phyloP scores from a whole-genome alignment of 2,113 vertebrate genomes.

The Anoura caudifer region DNA sequence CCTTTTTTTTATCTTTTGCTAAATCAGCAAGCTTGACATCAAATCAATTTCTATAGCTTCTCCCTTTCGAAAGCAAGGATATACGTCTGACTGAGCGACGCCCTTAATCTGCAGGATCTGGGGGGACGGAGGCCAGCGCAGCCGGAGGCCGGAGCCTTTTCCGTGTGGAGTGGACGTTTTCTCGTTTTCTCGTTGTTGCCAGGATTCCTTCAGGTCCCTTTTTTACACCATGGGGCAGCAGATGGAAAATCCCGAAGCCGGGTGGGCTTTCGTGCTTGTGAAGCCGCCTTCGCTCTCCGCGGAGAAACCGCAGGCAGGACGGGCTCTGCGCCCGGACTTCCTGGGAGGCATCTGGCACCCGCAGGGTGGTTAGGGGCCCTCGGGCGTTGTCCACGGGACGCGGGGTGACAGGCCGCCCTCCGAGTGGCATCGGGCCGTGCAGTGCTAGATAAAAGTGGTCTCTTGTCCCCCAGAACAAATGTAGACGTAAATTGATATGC shows the following conservation, averaged over 20 bases:
- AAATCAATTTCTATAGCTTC: slow-evolving; percentile 65
- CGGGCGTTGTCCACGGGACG: not conserved
- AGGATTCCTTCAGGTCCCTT: not conserved
- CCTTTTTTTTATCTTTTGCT: slow-evolving; percentile 60
- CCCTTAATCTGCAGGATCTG: not conserved
- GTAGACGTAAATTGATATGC: accelerated
- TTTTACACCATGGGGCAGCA: not conserved
- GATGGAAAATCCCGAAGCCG: not conserved
- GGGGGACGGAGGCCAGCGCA: not conserved
- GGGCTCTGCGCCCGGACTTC: not conserved
- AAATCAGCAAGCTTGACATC: slow-evolving; percentile 64
- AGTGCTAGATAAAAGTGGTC: not conserved
- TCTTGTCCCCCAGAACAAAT: not conserved
- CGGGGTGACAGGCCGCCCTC: not conserved
- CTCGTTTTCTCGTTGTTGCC: not conserved
- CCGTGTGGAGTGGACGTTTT: not conserved
- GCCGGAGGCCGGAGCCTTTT: not conserved
- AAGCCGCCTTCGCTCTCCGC: not conserved
- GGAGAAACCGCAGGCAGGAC: not conserved
- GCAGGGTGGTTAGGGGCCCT: not conserved
- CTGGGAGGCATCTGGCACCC: not conserved
- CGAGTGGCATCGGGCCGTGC: not conserved
- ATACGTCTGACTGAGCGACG: slow-evolving; percentile 47
- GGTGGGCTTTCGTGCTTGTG: not conserved
- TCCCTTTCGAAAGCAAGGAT: slow-evolving; percentile 59